These are phyloP conservation scores for Hypsopygia costalis DNA, from an alignment of 2,888 invertebrate genomes.

Conservation along the genomic window DNA sequence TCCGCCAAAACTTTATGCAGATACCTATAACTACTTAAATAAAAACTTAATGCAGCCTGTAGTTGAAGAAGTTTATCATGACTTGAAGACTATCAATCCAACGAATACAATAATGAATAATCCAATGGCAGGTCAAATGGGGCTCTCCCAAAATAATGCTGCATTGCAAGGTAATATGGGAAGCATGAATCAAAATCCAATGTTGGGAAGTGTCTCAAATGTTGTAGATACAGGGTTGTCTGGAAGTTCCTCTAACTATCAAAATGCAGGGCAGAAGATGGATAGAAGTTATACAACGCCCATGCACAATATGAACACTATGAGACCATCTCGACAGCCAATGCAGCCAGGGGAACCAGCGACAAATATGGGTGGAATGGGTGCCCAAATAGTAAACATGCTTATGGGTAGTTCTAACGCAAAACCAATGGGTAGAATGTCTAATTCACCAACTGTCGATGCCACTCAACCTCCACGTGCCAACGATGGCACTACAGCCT, in stretches of 20 bases:
- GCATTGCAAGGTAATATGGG: conserved; percentile 16
- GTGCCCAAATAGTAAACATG: conserved; percentile 57
- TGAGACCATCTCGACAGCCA: conserved; percentile 14
- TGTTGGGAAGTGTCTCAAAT: conserved; percentile 2
- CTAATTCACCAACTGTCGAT: conserved; percentile 21
- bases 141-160: conserved; percentile 26
- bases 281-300: no score
- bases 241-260: no score
- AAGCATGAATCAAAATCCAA: conserved; percentile 13
- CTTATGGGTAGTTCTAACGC: conserved; percentile 33
- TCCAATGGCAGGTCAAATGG: conserved; percentile 47
- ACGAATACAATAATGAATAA: conserved; percentile 55
- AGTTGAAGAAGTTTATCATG: conserved; percentile 63
- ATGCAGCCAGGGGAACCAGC: conserved; percentile 5
- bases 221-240: no score
- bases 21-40: conserved; percentile 61
- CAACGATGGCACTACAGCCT: conserved; percentile 24
- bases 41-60: conserved; percentile 63
- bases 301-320: conserved; percentile 1
- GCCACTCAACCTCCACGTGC: conserved; percentile 37
- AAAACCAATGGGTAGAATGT: conserved; percentile 16
- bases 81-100: conserved; percentile 54
- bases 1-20: conserved; percentile 53
- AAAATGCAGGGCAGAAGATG: no score
- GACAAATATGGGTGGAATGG: conserved; percentile 44